Evolutionary conservation across 2,797 vertebrate species (phyloP).

Genomic region (Phrynocephalus forsythii): DNA sequence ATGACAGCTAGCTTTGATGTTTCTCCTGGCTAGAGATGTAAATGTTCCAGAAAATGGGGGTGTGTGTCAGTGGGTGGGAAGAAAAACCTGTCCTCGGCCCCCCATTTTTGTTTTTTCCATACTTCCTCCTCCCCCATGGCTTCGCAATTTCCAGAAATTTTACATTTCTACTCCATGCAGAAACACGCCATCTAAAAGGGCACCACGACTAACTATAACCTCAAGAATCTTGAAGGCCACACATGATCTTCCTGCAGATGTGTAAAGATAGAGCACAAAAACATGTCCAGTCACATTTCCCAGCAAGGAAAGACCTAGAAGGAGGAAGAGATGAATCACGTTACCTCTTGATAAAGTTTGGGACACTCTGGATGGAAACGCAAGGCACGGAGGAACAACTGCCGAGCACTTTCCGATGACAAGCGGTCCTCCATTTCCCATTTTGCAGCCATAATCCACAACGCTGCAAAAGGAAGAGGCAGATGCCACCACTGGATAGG

Average conservation of each 20-base stretch:
- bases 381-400: constrained; percentile 93
- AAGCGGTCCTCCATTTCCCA: constrained; percentile 93
- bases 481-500: not conserved
- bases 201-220: not conserved
- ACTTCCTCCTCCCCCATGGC: no score
- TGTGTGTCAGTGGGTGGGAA: no score
- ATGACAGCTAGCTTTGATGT: not conserved
- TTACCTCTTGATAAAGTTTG: constrained; percentile 95
- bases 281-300: rapidly evolving
- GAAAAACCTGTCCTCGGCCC: no score
- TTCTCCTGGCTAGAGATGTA: not conserved
- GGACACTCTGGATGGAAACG: constrained; percentile 93
- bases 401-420: constrained; percentile 92
- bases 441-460: constrained; percentile 99
- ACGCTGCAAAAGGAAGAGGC: constrained; percentile 72
- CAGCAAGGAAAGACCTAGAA: not conserved
- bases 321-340: not conserved
- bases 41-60: no score
- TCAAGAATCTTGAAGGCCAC: not conserved
- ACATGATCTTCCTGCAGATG: not conserved
- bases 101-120: no score
- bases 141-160: no score
- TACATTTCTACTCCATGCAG: no score
- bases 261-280: not conserved
- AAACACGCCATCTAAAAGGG: not conserved